Conservation (phyloP, 2,888 invertebrate genomes). For the Artemia sinica region DNA sequence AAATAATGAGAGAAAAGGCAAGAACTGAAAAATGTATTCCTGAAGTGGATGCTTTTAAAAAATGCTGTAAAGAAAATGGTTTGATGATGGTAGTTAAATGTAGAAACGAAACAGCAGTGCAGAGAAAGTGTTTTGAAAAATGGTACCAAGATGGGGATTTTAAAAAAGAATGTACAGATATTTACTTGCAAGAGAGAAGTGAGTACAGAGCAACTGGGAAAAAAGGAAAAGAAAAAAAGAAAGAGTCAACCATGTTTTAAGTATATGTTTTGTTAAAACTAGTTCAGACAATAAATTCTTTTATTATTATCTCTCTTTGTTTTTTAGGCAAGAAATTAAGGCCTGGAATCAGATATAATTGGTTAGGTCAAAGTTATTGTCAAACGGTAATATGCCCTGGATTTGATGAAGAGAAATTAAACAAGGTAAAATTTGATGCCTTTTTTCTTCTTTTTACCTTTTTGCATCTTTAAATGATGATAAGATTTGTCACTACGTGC, state of each 20-base stretch:
- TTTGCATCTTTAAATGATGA: too few relatives aligned
- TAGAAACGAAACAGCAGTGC: constrained; percentile 27
- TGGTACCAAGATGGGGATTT: constrained; percentile 31
- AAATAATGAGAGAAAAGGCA: constrained; percentile 34
- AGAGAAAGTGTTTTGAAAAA: constrained; percentile 29
- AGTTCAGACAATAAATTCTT: too few relatives aligned
- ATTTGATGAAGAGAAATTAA: too few relatives aligned
- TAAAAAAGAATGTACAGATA: constrained; percentile 28
- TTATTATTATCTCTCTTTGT: too few relatives aligned
- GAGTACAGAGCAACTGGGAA: constrained; percentile 32
- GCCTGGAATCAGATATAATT: too few relatives aligned
- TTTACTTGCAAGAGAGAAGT: constrained; percentile 31
- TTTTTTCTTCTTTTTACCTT: too few relatives aligned
- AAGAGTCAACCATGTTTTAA: constrained; percentile 10
- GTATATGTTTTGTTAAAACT: too few relatives aligned
- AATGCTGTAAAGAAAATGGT: constrained; percentile 30
- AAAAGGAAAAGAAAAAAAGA: constrained; percentile 5
- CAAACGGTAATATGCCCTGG: too few relatives aligned
- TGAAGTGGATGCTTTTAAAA: constrained; percentile 30
- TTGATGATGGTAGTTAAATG: constrained; percentile 30
- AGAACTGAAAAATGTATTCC: constrained; percentile 31
- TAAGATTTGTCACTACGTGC: too few relatives aligned
- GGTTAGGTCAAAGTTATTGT: too few relatives aligned
- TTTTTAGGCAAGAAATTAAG: too few relatives aligned
- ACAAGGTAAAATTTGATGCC: too few relatives aligned